Conservation (phyloP, 2,797 vertebrate genomes). For the Pterois miles region DNA sequence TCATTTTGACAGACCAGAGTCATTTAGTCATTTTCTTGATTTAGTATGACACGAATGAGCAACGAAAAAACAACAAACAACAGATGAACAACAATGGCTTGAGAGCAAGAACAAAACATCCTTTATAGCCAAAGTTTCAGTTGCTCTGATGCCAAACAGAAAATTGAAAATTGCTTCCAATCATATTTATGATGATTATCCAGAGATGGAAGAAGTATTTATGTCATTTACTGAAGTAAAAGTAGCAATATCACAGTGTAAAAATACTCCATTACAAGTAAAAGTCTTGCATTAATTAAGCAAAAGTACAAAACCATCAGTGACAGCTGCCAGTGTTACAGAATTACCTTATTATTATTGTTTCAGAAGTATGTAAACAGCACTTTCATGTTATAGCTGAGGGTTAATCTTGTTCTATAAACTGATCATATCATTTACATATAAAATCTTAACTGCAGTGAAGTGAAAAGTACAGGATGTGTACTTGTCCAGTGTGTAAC, state of each 20-base stretch:
- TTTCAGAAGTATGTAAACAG: not conserved
- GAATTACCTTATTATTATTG: not conserved
- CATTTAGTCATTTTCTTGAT: constrained; percentile 72
- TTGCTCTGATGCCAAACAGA: constrained; percentile 12
- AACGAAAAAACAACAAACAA: constrained; percentile 51
- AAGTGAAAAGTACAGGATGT: not conserved
- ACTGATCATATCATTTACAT: not conserved
- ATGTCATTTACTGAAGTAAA: not conserved
- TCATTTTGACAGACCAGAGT: constrained; percentile 68
- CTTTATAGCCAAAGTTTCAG: constrained; percentile 9
- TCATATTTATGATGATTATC: constrained; percentile 3
- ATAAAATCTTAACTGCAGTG: not conserved
- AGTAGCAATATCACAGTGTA: not conserved
- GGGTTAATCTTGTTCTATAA: not conserved
- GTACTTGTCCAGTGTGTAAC: too few relatives aligned
- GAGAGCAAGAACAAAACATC: constrained; percentile 18
- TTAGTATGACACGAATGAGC: constrained; percentile 55
- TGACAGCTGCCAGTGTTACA: not conserved
- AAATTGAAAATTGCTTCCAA: not conserved
- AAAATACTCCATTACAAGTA: not conserved
- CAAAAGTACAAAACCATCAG: not conserved
- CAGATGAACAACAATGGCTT: constrained; percentile 39
- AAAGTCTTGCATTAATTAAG: not conserved
- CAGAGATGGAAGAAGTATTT: not conserved
- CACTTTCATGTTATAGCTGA: not conserved